Conservation (phyloP, 1,140 invertebrate genomes). For the Drosophila willistoni region DNA sequence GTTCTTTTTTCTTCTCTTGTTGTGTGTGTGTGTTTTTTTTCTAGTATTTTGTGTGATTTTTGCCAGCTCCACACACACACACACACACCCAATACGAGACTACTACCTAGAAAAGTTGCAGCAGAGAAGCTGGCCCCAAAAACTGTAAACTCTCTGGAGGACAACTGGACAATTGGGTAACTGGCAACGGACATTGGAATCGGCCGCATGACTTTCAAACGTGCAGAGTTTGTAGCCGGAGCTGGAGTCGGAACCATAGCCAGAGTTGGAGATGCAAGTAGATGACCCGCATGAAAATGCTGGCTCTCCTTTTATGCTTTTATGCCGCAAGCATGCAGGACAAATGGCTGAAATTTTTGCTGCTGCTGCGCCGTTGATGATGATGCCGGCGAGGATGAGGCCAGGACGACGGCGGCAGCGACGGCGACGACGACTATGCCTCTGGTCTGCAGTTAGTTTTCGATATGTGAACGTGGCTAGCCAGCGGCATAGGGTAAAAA, state of each 20-base stretch:
- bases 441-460: constrained; percentile 69
- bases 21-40: constrained; percentile 4
- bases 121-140: constrained; percentile 44
- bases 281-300: constrained; percentile 81
- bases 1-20: constrained; percentile 39
- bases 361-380: constrained; percentile 71
- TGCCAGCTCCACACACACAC: constrained; percentile 44
- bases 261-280: constrained; percentile 36
- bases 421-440: constrained; percentile 19
- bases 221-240: constrained; percentile 10
- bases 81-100: constrained; percentile 29
- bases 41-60: constrained; percentile 63
- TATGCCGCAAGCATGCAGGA: constrained; percentile 81
- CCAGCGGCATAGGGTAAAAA: constrained; percentile 55
- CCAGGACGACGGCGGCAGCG: constrained; percentile 24
- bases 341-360: constrained; percentile 82
- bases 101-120: constrained; percentile 54
- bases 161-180: constrained; percentile 3
- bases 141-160: constrained; percentile 44
- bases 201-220: constrained; percentile 67
- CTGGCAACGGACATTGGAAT: constrained; percentile 8
- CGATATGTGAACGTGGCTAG: constrained; percentile 76
- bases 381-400: constrained; percentile 43
- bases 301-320: constrained; percentile 82
- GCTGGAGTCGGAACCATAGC: background rate